Base-by-base conservation (phyloP, 2,797 vertebrate genomes). In the Zalophus californianus region DNA sequence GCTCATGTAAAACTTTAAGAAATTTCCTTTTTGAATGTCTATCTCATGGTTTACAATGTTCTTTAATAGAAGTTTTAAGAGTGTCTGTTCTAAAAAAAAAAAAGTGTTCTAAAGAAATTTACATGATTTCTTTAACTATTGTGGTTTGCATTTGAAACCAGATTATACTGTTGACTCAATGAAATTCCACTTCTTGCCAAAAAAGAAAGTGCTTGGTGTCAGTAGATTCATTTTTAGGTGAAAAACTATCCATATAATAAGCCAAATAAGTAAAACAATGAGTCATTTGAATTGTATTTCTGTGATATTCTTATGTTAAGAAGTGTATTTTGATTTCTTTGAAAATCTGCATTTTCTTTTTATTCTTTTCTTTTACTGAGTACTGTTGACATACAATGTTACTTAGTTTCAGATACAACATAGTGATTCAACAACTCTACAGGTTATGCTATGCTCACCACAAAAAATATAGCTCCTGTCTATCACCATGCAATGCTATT, bases 281-380 rank as follows among this genome's bases (percentile, higher is more conserved):
- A 78, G 66, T 77, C 75, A 58, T 23, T 80, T 86, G 12, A 62
- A 84, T 60, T 41, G 10, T 75, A 50, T 83, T 93, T 95, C 5
- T 83, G 2, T 52, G 84, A 35, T 1, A 58, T 85, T 79, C 16
- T 89, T 4, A 48, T 64, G 2, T 58, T 64, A 77, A 56, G 48
- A 66, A 86, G 64, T 58, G 1, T 62, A 86, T 68, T 89, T 91
- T 29, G 2, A 91, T 83, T 95, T 75, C n/a, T 91, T 83, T 44
- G 3, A n/a, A 86, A 83, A 56, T 58, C 2, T 54, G 2, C 9
- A 70, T 3, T 93, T 91, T 79, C 16, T 78, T 66, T 72, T 50
- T 85, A 44, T 79, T 20, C 14, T 68, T 35, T 35, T 35, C 14
- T 35, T n/a, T n/a, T 68, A 60, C 35, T 68, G 66, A 35, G n/a